These are phyloP conservation scores for Prosapia bicincta DNA, from an alignment of 2,888 invertebrate species.

Conservation along the genomic window DNA sequence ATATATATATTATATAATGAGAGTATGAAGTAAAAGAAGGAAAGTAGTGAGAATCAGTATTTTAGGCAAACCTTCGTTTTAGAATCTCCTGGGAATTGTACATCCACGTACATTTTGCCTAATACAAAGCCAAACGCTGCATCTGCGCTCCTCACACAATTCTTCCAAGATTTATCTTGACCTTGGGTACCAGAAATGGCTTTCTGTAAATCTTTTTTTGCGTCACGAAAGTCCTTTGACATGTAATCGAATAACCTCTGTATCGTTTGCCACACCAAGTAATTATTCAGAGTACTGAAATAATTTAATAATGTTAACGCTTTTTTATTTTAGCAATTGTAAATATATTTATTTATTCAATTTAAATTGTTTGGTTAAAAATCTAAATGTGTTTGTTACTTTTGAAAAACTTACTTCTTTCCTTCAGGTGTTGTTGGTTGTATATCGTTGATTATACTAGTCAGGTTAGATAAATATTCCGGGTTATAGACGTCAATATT, in stretches of 20 bases:
- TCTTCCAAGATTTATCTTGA: slow-evolving; percentile 86
- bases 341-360: no score
- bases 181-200: slow-evolving; percentile 88
- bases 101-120: slow-evolving; percentile 87
- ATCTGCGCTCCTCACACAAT: slow-evolving; percentile 88
- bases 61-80: slow-evolving; percentile 66
- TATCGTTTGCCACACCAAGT: slow-evolving; percentile 92
- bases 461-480: slow-evolving; percentile 76
- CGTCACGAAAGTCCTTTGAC: slow-evolving; percentile 84
- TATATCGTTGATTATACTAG: slow-evolving; percentile 68
- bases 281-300: slow-evolving; percentile 80
- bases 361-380: no score
- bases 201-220: slow-evolving; percentile 84
- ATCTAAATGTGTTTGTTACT: no score
- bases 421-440: slow-evolving; percentile 65
- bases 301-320: no score
- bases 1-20: no score
- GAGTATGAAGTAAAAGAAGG: no score
- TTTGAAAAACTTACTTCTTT: slow-evolving; percentile 59
- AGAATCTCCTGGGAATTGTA: slow-evolving; percentile 81
- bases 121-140: slow-evolving; percentile 85
- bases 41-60: no score
- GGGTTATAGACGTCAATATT: slow-evolving; percentile 87
- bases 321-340: no score
- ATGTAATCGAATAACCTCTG: slow-evolving; percentile 76